Conservation (phyloP, 2,888 invertebrate species). For the Encarsia formosa region DNA sequence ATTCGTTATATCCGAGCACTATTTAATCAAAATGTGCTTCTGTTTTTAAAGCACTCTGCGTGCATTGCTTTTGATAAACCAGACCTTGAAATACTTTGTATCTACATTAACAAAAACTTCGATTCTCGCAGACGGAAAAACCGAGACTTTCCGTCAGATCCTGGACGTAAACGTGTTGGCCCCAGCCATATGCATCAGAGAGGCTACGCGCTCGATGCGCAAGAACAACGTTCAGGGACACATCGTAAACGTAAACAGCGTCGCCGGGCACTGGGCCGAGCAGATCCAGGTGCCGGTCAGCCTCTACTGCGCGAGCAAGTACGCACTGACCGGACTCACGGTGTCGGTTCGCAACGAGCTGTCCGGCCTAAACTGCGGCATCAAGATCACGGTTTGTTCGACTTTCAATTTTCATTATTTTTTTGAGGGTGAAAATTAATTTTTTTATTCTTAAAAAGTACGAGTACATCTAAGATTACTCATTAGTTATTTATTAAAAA, state of each 20-base stretch:
- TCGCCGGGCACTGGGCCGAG: constrained; percentile 41
- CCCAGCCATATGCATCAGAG: constrained; percentile 56
- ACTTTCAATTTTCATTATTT: no score
- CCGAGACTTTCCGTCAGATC: constrained; percentile 47
- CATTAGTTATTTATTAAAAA: no score
- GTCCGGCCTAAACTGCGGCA: constrained; percentile 40
- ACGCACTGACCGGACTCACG: constrained; percentile 53
- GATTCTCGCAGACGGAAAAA: constrained; percentile 34
- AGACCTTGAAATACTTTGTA: no score
- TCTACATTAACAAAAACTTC: no score
- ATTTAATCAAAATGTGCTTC: no score
- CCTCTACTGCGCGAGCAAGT: constrained; percentile 56
- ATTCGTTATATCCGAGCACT: no score
- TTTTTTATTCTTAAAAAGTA: no score
- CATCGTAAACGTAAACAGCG: constrained; percentile 59
- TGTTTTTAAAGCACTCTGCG: no score
- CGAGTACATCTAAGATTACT: no score
- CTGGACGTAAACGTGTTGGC: constrained; percentile 59
- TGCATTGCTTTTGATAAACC: no score
- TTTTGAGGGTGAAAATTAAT: no score
- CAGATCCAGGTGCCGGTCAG: constrained; percentile 35
- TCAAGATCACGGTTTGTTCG: constrained; percentile 51
- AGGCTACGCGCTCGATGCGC: constrained; percentile 57
- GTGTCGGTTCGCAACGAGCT: constrained; percentile 55
- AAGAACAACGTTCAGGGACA: constrained; percentile 55